Evolutionary conservation across 2,888 invertebrate species (phyloP).

Genomic region (Punctoribates punctum): DNA sequence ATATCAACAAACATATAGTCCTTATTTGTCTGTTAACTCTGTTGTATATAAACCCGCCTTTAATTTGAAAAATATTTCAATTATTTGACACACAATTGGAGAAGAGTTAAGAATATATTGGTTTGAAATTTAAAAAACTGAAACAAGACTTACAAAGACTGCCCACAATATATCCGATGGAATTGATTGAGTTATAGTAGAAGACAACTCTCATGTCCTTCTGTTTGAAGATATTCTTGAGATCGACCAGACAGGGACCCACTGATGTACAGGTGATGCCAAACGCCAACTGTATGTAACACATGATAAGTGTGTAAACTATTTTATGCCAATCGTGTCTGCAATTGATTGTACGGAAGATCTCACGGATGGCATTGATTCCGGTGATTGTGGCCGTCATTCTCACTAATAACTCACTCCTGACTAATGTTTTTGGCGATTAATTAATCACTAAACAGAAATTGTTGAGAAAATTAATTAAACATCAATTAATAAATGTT

Average conservation of each 20-base stretch:
- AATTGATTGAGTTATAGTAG: conserved; percentile 31
- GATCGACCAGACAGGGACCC: conserved; percentile 25
- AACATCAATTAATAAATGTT: no score
- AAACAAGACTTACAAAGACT: conserved; percentile 19
- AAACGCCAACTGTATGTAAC: conserved; percentile 18
- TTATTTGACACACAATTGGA: not conserved
- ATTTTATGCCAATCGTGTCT: conserved; percentile 24
- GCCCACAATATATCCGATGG: conserved; percentile 23
- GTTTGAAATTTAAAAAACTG: not conserved
- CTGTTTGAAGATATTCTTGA: conserved; percentile 22
- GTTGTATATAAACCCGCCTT: conserved; percentile 15
- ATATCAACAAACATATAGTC: not conserved
- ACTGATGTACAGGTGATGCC: conserved; percentile 32
- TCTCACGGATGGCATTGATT: not conserved
- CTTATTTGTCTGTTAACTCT: conserved; percentile 6
- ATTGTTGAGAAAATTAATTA: not conserved
- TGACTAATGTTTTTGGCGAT: not conserved
- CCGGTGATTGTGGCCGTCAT: not conserved
- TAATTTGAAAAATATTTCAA: not conserved
- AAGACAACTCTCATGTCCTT: conserved; percentile 25
- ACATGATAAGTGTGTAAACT: conserved; percentile 9
- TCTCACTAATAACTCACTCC: not conserved
- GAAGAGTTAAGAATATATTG: no score
- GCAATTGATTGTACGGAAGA: not conserved
- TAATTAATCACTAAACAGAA: not conserved